Evolutionary conservation across 2,797 vertebrate species (phyloP), one percentile per base, ranked within the genome.

Genomic region (Salarias fasciatus): DNA sequence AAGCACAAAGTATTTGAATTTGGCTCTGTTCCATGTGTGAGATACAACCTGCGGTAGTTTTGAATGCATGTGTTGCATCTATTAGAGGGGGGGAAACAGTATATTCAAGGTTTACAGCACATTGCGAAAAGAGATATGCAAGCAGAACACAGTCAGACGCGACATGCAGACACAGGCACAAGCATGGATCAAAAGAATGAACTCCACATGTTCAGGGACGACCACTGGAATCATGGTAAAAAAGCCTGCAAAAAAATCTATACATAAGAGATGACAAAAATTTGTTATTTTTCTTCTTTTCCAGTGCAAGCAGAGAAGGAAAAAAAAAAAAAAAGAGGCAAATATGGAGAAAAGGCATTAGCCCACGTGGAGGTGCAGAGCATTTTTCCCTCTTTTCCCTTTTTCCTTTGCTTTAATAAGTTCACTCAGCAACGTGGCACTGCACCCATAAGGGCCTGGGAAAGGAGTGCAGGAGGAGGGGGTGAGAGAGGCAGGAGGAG

Each of bases 381-480:
- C 54, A 41, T 41, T 58, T 64, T 61, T 68, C 62, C 55, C 52
- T 63, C 46, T 69, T 53, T 50, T 38, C 55, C 12, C 37, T 33
- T 12, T 37, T 33, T 72, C 37, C 33, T 63, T 71, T 12, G 28
- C 46, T 86, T 77, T 87, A 88, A 82, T 85, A 86, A 78, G 62
- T 80, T 82, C 56, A 69, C 72, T 78, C 73, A 64, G 84, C 87
- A 4, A 92, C 91, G 90, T 92, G 90, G 90, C 91, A 92, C 62
- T 82, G 80, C 83, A 89, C 82, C 82, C 80, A 74, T 56, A 64
- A 43, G 62, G 74, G 69, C 79, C 8, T 63, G 75, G 50, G 69
- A 71, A 64, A 82, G 70, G 79, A 28, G 53, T 70, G 69, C 48
- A 77, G 81, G 77, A 69, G 79, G 73, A 72, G 82, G 68, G 74